Conservation (phyloP, 2,113 vertebrate species). For the Edolisoma coerulescens region DNA sequence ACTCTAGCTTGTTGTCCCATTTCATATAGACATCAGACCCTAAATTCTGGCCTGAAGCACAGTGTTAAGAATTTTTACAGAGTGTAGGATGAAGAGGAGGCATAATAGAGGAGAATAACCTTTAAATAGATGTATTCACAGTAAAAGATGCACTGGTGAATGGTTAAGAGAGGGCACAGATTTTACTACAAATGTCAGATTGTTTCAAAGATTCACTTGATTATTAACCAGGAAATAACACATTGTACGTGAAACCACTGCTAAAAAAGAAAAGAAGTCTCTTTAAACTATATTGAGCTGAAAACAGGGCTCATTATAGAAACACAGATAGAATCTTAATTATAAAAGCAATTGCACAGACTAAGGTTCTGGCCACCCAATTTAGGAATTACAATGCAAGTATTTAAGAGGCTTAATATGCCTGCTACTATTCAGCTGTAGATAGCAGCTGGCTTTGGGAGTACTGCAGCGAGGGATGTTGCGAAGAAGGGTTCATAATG, state of each 20-base stretch:
- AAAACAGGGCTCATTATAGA: conserved; percentile 18
- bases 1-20: neutral
- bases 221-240: neutral
- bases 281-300: neutral
- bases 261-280: neutral
- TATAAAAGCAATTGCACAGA: conserved; percentile 31
- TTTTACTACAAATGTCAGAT: conserved; percentile 1
- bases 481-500: neutral
- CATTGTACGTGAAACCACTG: neutral
- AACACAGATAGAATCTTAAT: conserved; percentile 45
- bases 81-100: neutral
- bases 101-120: neutral
- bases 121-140: neutral
- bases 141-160: neutral
- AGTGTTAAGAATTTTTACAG: neutral
- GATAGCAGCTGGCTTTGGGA: conserved; percentile 52
- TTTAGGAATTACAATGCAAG: conserved; percentile 48
- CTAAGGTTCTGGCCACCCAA: conserved; percentile 15
- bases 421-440: conserved; percentile 25
- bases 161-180: neutral
- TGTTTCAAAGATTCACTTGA: neutral
- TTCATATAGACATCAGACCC: neutral
- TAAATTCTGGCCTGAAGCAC: neutral
- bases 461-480: neutral
- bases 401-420: conserved; percentile 55